Evolutionary conservation across 2,888 invertebrate genomes (phyloP), one percentile per base, ranked within the genome.

Genomic region (Molorchus minor): DNA sequence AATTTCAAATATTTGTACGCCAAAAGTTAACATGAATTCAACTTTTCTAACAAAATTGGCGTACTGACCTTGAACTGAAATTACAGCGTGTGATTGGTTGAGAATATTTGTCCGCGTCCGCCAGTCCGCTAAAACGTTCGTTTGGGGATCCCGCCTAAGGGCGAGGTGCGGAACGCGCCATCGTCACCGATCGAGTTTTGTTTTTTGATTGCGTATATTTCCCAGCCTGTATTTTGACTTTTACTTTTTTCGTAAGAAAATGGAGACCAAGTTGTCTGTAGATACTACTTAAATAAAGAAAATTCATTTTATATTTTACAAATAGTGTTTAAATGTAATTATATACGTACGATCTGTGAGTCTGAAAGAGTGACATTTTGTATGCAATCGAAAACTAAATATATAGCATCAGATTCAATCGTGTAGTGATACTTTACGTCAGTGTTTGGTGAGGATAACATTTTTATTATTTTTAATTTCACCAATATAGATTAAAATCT

Each of bases 401-500:
- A 1, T 38, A 19, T 21, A n/a, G 15, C 38, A 38, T 25, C 29
- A 16, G 20, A 47, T 51, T 41, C 57, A 51, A 55, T 66, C 60
- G 64, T 62, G 67, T 58, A 59, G 64, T 67, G 64, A 55, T 61
- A 54, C 58, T 61, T 54, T 67, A 67, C 67, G 67, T 67, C 67
- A 67, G 64, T 61, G 64, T 57, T 67, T 67, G 64, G 67, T 67
- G 43, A 64, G 62, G 58, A 56, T 46, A 43, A 57, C 59, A 56
- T 64, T 46, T 56, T 58, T 51, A 56, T 43, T 51, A 53, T 58
- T 40, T 25, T 60, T 57, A 44, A 15, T 56, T 40, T 46, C 44
- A 3, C 54, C 13, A 57, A 43, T 49, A 16, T 45, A 44, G 47
- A 52, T 51, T 41, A 43, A 33, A 56, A 49, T 35, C 21, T 40